phyloP scores from a whole-genome alignment of 2,888 invertebrate species.

The Digitonthophagus gazella region DNA sequence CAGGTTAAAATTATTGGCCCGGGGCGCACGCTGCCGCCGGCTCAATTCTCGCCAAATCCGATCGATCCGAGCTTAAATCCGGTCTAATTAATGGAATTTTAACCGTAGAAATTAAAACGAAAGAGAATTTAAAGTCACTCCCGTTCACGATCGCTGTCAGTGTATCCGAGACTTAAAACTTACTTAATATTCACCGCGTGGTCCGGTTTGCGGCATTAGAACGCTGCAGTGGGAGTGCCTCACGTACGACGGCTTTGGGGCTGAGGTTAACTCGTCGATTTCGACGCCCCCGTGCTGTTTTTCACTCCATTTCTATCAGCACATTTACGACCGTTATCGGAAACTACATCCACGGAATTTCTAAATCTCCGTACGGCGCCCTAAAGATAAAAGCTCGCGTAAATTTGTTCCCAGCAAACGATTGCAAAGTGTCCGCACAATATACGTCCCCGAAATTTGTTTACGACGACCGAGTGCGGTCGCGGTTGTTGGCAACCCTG shows the following conservation, averaged over 20 bases:
- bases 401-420: background rate
- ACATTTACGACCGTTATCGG: background rate
- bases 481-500: background rate
- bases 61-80: constrained; percentile 4
- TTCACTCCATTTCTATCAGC: background rate
- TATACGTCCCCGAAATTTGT: background rate
- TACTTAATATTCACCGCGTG: background rate
- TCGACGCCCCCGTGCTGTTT: background rate
- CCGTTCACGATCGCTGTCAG: background rate
- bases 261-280: background rate
- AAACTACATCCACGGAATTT: background rate
- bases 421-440: background rate
- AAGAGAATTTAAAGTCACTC: background rate
- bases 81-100: background rate
- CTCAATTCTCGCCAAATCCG: constrained; percentile 1
- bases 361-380: background rate
- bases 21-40: background rate
- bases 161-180: background rate
- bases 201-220: background rate
- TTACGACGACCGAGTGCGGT: background rate
- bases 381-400: background rate
- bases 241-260: background rate
- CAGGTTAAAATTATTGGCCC: constrained; percentile 10
- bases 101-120: background rate
- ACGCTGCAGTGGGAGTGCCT: background rate